Conservation (phyloP, 2,113 vertebrate species). For the Columba livia region DNA sequence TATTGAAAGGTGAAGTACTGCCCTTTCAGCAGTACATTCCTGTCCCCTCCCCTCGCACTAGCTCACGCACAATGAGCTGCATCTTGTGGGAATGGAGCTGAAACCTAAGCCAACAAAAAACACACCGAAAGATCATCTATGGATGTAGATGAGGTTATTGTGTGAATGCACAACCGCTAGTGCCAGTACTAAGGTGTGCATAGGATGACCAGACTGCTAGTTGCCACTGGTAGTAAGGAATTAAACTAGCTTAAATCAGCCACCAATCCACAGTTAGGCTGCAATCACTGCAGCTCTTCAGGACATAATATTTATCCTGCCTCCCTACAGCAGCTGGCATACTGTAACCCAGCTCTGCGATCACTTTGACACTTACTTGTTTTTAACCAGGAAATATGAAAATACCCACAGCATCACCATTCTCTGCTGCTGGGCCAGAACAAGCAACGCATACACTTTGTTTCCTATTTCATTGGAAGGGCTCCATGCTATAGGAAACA, state of each 20-base stretch:
- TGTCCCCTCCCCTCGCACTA: background rate
- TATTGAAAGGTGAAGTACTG: background rate
- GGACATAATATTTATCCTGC: background rate
- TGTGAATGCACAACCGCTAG: background rate
- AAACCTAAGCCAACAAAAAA: background rate
- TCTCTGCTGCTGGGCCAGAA: background rate
- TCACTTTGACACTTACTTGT: background rate
- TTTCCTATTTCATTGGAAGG: background rate
- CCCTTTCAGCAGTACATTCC: background rate
- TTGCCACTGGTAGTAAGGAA: background rate
- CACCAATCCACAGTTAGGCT: background rate
- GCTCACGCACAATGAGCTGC: background rate
- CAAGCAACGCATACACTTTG: accelerated
- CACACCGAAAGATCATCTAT: background rate
- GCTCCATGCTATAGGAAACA: background rate
- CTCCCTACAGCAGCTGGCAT: background rate
- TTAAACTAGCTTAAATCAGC: background rate
- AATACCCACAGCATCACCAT: background rate
- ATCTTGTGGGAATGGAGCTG: background rate
- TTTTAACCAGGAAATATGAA: background rate
- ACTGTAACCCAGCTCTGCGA: background rate
- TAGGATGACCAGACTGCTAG: background rate
- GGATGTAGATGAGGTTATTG: background rate
- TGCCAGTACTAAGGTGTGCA: background rate
- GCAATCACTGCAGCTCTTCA: background rate